phyloP scores from a whole-genome alignment of 2,888 invertebrate species.

The Ypsolopha scabrella region DNA sequence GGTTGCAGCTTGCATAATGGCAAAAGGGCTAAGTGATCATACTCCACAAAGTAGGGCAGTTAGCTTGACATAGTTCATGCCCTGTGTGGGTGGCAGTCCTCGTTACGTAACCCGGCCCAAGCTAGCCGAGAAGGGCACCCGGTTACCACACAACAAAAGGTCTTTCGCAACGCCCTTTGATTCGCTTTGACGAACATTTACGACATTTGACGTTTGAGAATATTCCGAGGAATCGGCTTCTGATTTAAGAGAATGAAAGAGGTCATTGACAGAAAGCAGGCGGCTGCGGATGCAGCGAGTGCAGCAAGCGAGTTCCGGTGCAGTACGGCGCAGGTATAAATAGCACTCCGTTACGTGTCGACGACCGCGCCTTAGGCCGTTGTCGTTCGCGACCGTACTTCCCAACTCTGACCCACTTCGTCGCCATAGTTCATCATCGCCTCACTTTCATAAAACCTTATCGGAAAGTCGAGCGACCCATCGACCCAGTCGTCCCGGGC shows the following conservation, averaged over 20 bases:
- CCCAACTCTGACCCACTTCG: slow-evolving; percentile 16
- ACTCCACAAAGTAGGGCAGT: slow-evolving; percentile 41
- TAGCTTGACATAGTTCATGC: slow-evolving; percentile 57
- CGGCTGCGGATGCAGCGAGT: slow-evolving; percentile 61
- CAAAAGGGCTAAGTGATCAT: neutral
- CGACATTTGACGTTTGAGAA: neutral
- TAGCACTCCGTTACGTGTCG: slow-evolving; percentile 69
- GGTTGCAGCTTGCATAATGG: neutral
- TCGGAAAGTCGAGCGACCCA: slow-evolving; percentile 1
- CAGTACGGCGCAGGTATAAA: slow-evolving; percentile 64
- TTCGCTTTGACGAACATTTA: slow-evolving; percentile 16
- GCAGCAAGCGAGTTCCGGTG: slow-evolving; percentile 67
- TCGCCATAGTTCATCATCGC: slow-evolving; percentile 21
- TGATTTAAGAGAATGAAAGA: slow-evolving; percentile 18
- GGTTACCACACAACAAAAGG: slow-evolving; percentile 36
- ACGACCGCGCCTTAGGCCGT: slow-evolving; percentile 40
- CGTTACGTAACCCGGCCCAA: slow-evolving; percentile 49
- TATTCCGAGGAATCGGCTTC: neutral
- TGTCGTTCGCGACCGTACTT: neutral
- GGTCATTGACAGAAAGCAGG: slow-evolving; percentile 61
- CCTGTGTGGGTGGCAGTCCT: slow-evolving; percentile 51
- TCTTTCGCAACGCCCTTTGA: slow-evolving; percentile 47
- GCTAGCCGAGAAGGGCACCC: slow-evolving; percentile 53
- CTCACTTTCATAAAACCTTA: neutral
- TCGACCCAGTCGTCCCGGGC: neutral